Base-by-base conservation (phyloP, 2,797 vertebrate species). In the Pelodytes ibericus region DNA sequence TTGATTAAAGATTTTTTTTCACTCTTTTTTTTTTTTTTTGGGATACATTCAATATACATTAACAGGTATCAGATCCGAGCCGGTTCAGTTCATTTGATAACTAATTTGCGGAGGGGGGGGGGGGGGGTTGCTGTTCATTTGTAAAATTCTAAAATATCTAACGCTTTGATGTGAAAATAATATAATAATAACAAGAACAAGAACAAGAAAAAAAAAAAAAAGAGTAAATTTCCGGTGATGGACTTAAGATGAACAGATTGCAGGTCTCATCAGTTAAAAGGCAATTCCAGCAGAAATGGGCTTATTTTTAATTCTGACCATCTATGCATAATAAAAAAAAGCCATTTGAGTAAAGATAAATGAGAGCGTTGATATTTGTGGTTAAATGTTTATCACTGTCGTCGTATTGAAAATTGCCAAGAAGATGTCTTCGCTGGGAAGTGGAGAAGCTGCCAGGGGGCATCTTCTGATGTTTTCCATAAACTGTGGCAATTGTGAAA, bases 1-100 rank as follows among this genome's bases (percentile, higher is more conserved):
- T 96, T 96, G 96, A 96, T 97, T 96, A 96, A 95, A 95, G 95
- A 93, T 68, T 94, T 94, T 96, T n/a, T n/a, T n/a, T n/a, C n/a
- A n/a, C n/a, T n/a, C n/a, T n/a, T n/a, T n/a, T n/a, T n/a, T n/a
- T 96, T 94, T 94, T 95, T 96, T 39, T 26, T 57, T 68, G n/a
- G 15, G 39, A 94, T 93, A 93, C 90, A 94, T 95, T 95, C 94
- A 93, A 89, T 89, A 84, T 89, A 90, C 90, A 88, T 88, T 86
- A 89, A 89, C 86, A 90, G 89, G 89, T 90, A 89, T 87, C 86
- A 83, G 89, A 86, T 83, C 88, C 83, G 88, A 83, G 84, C 82
- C 88, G 85, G 36, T 90, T 89, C 75, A 29, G 57, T 44, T 66
- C 60, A 18, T 15, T 49, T 59, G 76, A 67, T 69, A 68, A 68